A percentile compares a stretch with the other conserved stretches of the same genome.
Evolutionary conservation across 2,113 vertebrate species (phyloP).

Genomic region (Phalacrocorax aristotelis): DNA sequence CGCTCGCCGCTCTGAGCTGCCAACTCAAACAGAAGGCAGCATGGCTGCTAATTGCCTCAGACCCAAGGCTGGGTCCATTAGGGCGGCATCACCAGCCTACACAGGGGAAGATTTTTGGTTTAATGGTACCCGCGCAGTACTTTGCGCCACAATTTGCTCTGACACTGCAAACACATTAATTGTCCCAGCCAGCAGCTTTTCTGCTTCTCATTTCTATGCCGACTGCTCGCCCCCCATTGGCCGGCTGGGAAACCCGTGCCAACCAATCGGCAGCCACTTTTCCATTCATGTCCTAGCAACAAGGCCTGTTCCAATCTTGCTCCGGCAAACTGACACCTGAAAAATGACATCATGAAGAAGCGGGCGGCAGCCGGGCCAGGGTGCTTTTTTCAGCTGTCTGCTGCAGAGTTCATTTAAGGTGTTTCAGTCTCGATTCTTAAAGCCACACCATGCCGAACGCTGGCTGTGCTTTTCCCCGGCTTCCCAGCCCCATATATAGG

Average conservation of each 20-base stretch:
- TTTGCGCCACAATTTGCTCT: conserved; percentile 67
- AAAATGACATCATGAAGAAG: conserved; percentile 88
- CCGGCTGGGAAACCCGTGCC: conserved; percentile 52
- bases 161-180: conserved; percentile 87
- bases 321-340: conserved; percentile 85
- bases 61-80: not conserved
- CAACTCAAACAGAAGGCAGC: conserved; percentile 17
- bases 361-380: conserved; percentile 75
- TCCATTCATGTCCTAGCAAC: conserved; percentile 93
- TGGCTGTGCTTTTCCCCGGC: not conserved
- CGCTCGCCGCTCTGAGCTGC: not conserved
- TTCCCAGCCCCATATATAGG: not conserved
- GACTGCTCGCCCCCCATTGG: conserved; percentile 76
- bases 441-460: conserved; percentile 67
- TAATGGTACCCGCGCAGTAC: not conserved
- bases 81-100: not conserved
- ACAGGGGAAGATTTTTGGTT: not conserved
- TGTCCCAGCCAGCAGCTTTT: conserved; percentile 72
- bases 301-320: conserved; percentile 79
- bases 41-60: conserved; percentile 16
- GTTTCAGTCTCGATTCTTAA: conserved; percentile 88
- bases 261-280: conserved; percentile 80
- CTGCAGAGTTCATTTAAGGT: conserved; percentile 83
- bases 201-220: conserved; percentile 60
- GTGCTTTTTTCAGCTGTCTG: conserved; percentile 64